Conservation (phyloP, 2,113 vertebrate species). For the Atrichornis clamosus region DNA sequence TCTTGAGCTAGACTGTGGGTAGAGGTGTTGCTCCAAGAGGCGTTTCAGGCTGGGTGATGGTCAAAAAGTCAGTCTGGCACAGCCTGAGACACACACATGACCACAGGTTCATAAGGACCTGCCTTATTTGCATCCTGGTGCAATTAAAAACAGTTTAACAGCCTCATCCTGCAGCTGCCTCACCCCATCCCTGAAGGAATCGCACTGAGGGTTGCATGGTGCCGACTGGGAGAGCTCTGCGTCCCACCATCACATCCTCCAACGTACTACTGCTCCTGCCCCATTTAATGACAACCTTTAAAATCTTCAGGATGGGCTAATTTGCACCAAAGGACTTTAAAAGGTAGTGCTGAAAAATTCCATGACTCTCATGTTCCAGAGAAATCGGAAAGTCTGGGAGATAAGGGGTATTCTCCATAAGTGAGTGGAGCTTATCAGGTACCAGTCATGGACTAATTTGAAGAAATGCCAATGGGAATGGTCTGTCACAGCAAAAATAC, state of each 20-base stretch:
- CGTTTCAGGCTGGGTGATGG: not conserved
- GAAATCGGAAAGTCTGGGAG: not conserved
- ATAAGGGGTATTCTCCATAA: not conserved
- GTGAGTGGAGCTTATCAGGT: not conserved
- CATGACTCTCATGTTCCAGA: fast-evolving
- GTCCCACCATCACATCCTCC: fast-evolving
- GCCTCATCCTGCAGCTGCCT: not conserved
- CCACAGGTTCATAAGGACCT: not conserved
- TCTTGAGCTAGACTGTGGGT: not conserved
- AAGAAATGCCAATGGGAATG: not conserved
- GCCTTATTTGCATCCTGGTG: not conserved
- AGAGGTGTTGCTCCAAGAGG: not conserved
- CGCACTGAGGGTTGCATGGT: fast-evolving
- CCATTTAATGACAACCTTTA: not conserved
- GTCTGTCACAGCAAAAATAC: fast-evolving
- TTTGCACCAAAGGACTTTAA: not conserved
- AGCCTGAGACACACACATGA: not conserved
- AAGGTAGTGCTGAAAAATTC: not conserved
- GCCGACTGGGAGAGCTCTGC: not conserved
- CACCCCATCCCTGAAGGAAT: not conserved
- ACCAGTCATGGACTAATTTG: not conserved
- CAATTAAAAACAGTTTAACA: not conserved
- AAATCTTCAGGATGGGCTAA: not conserved
- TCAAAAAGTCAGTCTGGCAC: not conserved
- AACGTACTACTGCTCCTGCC: not conserved